Percentiles rank a stretch among this genome's conserved stretches.
phyloP scores from a whole-genome alignment of 2,797 vertebrate species.

The Hydrophis major region DNA sequence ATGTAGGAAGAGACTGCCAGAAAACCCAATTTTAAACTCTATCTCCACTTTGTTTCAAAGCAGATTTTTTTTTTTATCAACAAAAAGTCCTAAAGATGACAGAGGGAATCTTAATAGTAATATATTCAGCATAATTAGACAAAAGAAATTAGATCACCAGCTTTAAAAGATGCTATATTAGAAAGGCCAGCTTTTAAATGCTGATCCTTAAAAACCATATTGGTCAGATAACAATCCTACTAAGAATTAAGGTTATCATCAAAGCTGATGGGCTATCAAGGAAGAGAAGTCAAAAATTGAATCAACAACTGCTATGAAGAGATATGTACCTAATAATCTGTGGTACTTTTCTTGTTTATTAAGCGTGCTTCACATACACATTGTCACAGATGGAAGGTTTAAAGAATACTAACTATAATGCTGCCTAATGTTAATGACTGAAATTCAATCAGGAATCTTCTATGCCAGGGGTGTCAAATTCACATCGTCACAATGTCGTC shows the following conservation, averaged over 20 bases:
- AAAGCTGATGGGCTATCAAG: neutral
- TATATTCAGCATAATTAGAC: neutral
- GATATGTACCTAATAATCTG: neutral
- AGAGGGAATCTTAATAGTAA: neutral
- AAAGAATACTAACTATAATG: neutral
- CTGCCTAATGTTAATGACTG: neutral
- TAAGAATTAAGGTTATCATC: neutral
- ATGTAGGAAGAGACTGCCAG: constrained; percentile 2
- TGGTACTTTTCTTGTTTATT: neutral
- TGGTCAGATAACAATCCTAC: neutral
- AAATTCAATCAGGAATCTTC: neutral
- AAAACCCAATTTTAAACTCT: neutral
- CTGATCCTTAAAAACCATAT: neutral
- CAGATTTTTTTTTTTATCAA: neutral
- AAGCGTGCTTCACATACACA: neutral
- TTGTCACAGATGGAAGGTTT: neutral
- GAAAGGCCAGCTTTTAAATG: neutral
- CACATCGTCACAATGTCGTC: too few species aligned
- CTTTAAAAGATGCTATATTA: neutral
- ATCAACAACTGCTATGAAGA: neutral
- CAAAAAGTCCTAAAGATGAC: neutral
- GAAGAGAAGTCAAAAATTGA: neutral
- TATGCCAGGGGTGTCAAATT: too few species aligned
- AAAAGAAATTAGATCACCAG: neutral
- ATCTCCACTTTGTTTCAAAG: neutral